A percentile compares a stretch with the other conserved stretches of the same genome.
Evolutionary conservation across 2,797 vertebrate species (phyloP).

Genomic region (Stomatorhinus walkeri): DNA sequence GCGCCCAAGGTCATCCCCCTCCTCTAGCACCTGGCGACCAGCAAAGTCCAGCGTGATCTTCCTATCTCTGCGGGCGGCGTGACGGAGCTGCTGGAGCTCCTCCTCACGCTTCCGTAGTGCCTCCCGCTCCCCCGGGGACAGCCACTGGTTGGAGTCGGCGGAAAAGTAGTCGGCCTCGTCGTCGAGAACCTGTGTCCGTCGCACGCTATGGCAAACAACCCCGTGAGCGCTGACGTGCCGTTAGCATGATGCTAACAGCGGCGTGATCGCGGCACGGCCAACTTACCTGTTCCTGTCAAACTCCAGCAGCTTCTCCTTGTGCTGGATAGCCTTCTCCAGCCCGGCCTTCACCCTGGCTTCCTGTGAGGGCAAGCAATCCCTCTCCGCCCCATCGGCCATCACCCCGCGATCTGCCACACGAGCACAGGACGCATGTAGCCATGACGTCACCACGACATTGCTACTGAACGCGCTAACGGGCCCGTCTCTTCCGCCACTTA

Average conservation of each 20-base stretch:
- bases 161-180: constrained; percentile 95
- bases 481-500: constrained; percentile 41
- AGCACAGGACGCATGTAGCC: neutral
- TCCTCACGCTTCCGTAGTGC: constrained; percentile 73
- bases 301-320: constrained; percentile 92
- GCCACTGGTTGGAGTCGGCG: constrained; percentile 89
- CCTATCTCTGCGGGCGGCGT: constrained; percentile 73
- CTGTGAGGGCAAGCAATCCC: constrained; percentile 72
- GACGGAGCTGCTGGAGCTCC: constrained; percentile 80
- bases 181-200: constrained; percentile 91
- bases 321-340: constrained; percentile 81
- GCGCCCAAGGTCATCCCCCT: constrained; percentile 62
- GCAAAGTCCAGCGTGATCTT: constrained; percentile 92
- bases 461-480: neutral
- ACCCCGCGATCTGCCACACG: constrained; percentile 39
- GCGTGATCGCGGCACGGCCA: too few relatives aligned
- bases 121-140: constrained; percentile 78
- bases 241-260: neutral
- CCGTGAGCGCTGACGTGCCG: neutral
- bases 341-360: constrained; percentile 73
- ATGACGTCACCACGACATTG: neutral
- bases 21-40: constrained; percentile 79
- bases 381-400: constrained; percentile 58
- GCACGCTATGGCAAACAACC: constrained; percentile 58
- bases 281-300: constrained; percentile 84